These are phyloP conservation scores for Lamprotornis superbus DNA, from an alignment of 2,113 vertebrate genomes.

Conservation along the genomic window DNA sequence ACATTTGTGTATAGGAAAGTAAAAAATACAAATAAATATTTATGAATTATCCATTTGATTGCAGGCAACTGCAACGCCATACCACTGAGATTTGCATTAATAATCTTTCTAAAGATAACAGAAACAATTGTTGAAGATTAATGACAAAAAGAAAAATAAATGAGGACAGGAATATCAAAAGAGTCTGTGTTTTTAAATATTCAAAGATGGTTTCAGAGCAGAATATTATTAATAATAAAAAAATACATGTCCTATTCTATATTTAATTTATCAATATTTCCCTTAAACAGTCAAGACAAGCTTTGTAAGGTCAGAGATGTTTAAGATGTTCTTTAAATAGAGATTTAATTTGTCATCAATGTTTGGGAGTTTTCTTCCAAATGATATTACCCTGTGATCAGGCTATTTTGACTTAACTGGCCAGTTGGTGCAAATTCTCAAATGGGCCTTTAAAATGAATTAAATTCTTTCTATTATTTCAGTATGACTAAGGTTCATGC, in stretches of 20 bases:
- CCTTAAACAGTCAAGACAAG: not conserved
- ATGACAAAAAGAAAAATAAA: not conserved
- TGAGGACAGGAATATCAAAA: not conserved
- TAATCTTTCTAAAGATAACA: not conserved
- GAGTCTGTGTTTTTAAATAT: conserved; percentile 3
- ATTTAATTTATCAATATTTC: conserved; percentile 16
- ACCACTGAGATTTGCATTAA: not conserved
- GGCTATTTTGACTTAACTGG: not conserved
- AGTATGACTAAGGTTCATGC: not conserved
- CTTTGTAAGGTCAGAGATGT: not conserved
- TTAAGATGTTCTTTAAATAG: not conserved
- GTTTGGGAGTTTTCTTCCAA: not conserved
- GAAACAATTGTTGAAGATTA: not conserved
- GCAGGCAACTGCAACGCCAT: not conserved
- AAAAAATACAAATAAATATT: not conserved
- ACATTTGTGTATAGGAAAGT: not conserved
- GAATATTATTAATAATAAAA: not conserved
- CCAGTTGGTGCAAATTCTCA: not conserved
- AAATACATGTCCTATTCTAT: not conserved
- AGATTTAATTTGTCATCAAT: not conserved
- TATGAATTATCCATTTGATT: not conserved
- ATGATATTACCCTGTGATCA: not conserved
- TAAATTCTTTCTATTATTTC: not conserved
- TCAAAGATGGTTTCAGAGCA: not conserved
- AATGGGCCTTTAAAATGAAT: not conserved